Evolutionary conservation across 2,113 vertebrate species (phyloP).

Genomic region (Hyaena hyaena): DNA sequence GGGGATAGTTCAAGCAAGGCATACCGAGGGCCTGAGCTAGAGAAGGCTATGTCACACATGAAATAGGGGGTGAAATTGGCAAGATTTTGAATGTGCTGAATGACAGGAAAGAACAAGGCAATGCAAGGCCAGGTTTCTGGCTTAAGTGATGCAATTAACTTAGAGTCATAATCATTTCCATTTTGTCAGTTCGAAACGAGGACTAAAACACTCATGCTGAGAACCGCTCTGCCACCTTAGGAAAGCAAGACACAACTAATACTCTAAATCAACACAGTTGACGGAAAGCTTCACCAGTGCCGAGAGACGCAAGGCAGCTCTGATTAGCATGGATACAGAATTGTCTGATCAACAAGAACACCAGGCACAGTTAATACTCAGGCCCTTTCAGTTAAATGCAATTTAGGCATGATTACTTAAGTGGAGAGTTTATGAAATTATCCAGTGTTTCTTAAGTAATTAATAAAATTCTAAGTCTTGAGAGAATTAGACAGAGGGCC

Average conservation of each 20-base stretch:
- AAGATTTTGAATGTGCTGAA: not conserved
- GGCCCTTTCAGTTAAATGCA: constrained; percentile 29
- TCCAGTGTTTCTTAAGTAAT: constrained; percentile 31
- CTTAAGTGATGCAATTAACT: not conserved
- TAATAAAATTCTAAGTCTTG: constrained; percentile 40
- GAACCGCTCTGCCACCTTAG: not conserved
- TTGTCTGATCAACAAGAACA: constrained; percentile 24
- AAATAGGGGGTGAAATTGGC: not conserved
- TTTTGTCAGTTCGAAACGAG: not conserved
- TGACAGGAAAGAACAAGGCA: not conserved
- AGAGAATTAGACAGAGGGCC: not conserved
- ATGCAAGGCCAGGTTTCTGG: not conserved
- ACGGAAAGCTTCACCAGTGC: not conserved
- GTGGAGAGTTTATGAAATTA: not conserved
- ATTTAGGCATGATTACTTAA: constrained; percentile 48
- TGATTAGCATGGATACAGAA: constrained; percentile 41
- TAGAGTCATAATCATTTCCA: not conserved
- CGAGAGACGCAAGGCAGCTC: not conserved
- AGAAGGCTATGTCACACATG: not conserved
- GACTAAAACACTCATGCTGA: not conserved
- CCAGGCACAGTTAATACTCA: constrained; percentile 32
- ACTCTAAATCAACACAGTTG: not conserved
- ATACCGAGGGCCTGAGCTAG: not conserved
- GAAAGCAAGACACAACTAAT: not conserved
- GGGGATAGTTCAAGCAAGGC: not conserved